Base-by-base conservation (phyloP, 2,888 invertebrate genomes). In the Drosophila yooni region DNA sequence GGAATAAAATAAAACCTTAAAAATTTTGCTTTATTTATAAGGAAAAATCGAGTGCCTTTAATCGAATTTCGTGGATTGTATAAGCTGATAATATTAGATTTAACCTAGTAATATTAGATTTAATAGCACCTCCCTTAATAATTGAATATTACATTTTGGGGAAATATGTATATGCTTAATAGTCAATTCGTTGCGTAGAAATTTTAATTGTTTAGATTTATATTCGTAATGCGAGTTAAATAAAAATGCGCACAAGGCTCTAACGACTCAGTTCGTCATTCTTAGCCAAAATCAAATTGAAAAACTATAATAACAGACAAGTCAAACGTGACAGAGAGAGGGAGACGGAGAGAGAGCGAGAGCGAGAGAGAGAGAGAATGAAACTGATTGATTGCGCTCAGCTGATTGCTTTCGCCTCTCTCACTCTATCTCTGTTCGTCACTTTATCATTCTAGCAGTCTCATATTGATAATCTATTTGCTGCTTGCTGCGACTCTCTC, bases 321-420 rank as follows among this genome's bases (percentile, higher is more conserved):
- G 34, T 29, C 13, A 60, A 51, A 34, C 27, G 54, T 33, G 13
- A n/a, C 8, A 56, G 46, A 18, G 27, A 27, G 36, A 46, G 25
- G 3, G 7, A 4, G 21, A 7, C 11, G 33, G n/a, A 43, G 1
- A n/a, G 21, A 21, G 21, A 43, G 21, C 10, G 18, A 40, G 40
- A 40, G 10, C 7, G 46, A 46, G 46, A 46, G 15, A 46, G 46
- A 46, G 46, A 46, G 15, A 46, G 34, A 57, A 29, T 53, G 21
- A n/a, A 50, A 27, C 29, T 70, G 10, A 56, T 70, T 66, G 36
- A 68, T 66, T 61, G 43, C 48, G 57, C 40, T 69, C 70, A 82
- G 74, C 71, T 73, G 61, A 82, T 70, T 69, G 51, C 34, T 50
- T 57, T 65, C 57, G 31, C n/a, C 36, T 50, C 54, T 38, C 46